Percentiles rank a stretch among this genome's conserved stretches.
phyloP scores from a whole-genome alignment of 2,888 invertebrate species.

The Troides aeacus region DNA sequence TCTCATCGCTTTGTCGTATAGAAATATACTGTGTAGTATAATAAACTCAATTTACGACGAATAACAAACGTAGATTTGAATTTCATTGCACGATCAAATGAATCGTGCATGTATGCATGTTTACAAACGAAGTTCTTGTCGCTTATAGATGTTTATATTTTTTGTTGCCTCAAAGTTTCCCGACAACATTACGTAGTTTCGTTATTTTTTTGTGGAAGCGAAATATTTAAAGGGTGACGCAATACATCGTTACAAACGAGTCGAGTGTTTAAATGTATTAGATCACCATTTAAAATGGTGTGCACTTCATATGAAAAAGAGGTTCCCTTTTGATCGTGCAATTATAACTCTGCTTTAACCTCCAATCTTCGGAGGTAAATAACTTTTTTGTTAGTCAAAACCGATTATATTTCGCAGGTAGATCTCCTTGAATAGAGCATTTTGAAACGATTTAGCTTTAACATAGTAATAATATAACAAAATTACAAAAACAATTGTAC shows the following conservation, averaged over 20 bases:
- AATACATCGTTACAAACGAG: constrained; percentile 6
- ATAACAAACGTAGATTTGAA: constrained; percentile 13
- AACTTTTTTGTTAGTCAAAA: not conserved
- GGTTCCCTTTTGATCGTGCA: constrained; percentile 10
- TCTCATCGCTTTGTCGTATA: not conserved
- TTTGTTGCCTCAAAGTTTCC: constrained; percentile 19
- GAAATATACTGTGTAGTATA: not conserved
- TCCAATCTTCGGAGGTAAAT: not conserved
- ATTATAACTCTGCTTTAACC: constrained; percentile 11
- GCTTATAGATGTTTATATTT: constrained; percentile 21
- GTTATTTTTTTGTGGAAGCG: constrained; percentile 10
- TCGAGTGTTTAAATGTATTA: not conserved
- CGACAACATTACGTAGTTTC: constrained; percentile 9
- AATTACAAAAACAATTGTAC: no score
- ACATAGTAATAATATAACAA: no score
- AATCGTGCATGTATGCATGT: constrained; percentile 2
- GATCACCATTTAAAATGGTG: constrained; percentile 3
- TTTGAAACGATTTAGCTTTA: no score
- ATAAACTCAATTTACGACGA: constrained; percentile 3
- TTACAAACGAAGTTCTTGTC: constrained; percentile 19
- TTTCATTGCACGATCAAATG: constrained; percentile 15
- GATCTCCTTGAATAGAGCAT: no score
- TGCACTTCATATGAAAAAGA: not conserved
- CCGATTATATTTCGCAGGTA: not conserved
- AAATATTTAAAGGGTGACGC: constrained; percentile 27